Conservation (phyloP, 2,888 invertebrate genomes). For the Xylota segnis region DNA sequence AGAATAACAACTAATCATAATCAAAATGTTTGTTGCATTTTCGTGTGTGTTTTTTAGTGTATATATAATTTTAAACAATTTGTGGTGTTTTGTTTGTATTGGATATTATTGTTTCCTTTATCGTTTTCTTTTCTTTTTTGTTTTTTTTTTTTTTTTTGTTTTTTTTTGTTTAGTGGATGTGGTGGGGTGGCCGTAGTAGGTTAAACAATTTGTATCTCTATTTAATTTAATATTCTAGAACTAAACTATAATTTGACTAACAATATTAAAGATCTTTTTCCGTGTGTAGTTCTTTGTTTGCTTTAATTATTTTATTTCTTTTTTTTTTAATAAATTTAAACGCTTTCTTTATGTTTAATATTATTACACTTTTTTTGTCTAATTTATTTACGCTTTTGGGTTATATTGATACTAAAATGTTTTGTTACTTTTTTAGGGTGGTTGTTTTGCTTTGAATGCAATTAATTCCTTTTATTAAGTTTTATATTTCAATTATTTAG, state of each 20-base stretch:
- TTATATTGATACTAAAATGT: slow-evolving; percentile 62
- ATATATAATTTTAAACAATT: slow-evolving; percentile 67
- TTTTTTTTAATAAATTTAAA: slow-evolving; percentile 66
- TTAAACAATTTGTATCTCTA: slow-evolving; percentile 69
- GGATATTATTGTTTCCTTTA: slow-evolving; percentile 39
- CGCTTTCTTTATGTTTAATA: slow-evolving; percentile 29
- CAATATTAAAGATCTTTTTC: slow-evolving; percentile 66
- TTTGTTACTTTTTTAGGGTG: slow-evolving; percentile 61
- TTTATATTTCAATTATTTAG: slow-evolving; percentile 78
- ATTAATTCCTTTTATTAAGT: slow-evolving; percentile 71
- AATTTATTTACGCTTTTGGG: slow-evolving; percentile 78
- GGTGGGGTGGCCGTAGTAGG: slow-evolving; percentile 76
- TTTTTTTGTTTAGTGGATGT: slow-evolving; percentile 78
- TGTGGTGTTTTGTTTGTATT: slow-evolving; percentile 77
- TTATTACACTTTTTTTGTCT: slow-evolving; percentile 73
- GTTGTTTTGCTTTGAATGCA: slow-evolving; percentile 63
- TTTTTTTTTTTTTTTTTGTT: slow-evolving; percentile 69
- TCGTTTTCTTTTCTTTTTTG: slow-evolving; percentile 63
- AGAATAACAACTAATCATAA: slow-evolving; percentile 18
- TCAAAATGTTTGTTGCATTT: slow-evolving; percentile 55
- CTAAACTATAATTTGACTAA: slow-evolving; percentile 76
- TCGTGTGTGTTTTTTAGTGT: slow-evolving; percentile 52
- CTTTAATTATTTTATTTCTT: slow-evolving; percentile 75
- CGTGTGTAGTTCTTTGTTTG: slow-evolving; percentile 77
- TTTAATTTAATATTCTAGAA: slow-evolving; percentile 75